These are phyloP conservation scores for Cerastis rubricosa DNA, from an alignment of 2,888 invertebrate genomes.

Conservation along the genomic window DNA sequence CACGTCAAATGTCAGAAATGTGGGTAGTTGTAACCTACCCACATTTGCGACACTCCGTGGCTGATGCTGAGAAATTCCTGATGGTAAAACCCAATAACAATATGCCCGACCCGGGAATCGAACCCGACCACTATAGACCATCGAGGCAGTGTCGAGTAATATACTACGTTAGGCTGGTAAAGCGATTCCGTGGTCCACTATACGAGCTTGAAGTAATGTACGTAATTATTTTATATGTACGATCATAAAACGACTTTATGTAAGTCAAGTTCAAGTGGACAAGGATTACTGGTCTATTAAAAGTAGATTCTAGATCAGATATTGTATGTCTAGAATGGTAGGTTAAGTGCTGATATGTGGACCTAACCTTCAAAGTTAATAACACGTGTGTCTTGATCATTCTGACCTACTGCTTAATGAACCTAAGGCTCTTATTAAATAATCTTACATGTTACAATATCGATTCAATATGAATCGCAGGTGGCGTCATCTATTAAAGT, in stretches of 20 bases:
- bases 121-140: too few relatives aligned
- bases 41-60: too few relatives aligned
- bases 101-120: too few relatives aligned
- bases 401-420: background rate
- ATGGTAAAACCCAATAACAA: too few relatives aligned
- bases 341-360: background rate
- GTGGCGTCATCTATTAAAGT: background rate
- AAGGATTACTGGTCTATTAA: slow-evolving; percentile 44
- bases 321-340: slow-evolving; percentile 8
- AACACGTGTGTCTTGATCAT: background rate
- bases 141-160: background rate
- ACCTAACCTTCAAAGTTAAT: slow-evolving; percentile 3
- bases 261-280: slow-evolving; percentile 46
- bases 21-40: too few relatives aligned
- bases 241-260: background rate
- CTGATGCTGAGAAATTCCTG: too few relatives aligned
- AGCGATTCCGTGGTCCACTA: background rate
- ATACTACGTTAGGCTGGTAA: background rate
- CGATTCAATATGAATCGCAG: background rate
- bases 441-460: background rate
- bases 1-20: too few relatives aligned
- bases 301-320: slow-evolving; percentile 28
- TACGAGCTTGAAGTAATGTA: background rate
- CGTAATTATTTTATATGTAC: background rate
- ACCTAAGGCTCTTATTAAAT: background rate